Evolutionary conservation across 2,113 vertebrate genomes (phyloP).

Genomic region (Pteropus alecto): DNA sequence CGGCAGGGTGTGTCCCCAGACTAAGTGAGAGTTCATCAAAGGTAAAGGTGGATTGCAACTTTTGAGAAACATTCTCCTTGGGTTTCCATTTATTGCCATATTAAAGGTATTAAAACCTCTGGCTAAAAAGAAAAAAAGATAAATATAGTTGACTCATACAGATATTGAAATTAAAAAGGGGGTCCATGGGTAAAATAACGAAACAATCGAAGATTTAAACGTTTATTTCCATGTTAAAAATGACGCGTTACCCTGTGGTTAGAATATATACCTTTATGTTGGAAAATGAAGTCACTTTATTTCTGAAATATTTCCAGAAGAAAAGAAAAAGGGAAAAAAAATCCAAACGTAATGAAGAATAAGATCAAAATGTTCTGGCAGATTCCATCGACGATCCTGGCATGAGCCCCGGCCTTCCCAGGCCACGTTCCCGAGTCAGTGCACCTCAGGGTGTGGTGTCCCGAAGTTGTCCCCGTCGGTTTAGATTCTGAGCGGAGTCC

Average conservation of each 20-base stretch:
- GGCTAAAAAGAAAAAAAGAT: neutral
- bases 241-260: conserved; percentile 75
- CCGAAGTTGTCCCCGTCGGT: conserved; percentile 61
- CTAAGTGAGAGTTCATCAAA: neutral
- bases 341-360: conserved; percentile 69
- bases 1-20: neutral
- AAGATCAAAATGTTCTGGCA: conserved; percentile 69
- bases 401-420: conserved; percentile 58
- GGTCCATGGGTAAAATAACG: neutral
- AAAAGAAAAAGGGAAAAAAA: neutral
- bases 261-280: conserved; percentile 70
- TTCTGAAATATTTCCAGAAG: conserved; percentile 72
- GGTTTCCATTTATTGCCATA: neutral
- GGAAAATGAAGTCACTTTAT: conserved; percentile 76
- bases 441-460: conserved; percentile 63
- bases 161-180: neutral
- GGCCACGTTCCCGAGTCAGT: conserved; percentile 65
- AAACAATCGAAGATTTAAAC: conserved; percentile 48
- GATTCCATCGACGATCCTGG: conserved; percentile 69
- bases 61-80: neutral
- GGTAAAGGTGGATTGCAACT: neutral
- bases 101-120: neutral
- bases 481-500: conserved; percentile 69
- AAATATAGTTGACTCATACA: neutral
- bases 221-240: conserved; percentile 82